Evolutionary conservation across 2,888 invertebrate species (phyloP), one percentile per base, ranked within the genome.

Genomic region (Eumacrocentrus americanus): DNA sequence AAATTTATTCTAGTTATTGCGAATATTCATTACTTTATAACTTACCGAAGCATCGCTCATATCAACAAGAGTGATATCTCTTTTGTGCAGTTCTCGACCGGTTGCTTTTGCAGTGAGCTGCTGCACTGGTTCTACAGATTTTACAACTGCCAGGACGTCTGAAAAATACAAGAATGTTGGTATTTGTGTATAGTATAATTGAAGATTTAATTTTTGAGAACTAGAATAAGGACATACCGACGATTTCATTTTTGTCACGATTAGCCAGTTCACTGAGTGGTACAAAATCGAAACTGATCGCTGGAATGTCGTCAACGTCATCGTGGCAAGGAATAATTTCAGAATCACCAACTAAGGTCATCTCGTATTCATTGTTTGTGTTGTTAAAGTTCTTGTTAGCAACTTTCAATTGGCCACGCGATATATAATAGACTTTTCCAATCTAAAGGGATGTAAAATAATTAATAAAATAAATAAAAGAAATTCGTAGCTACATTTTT

Each of bases 361-460:
- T 91, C 81, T 99, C 99, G 74, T 98, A 99, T 77, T 98, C 98
- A 77, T 98, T 95, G 67, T 92, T 92, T 4, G 96, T 80, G 35
- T 84, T 86, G 29, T 87, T 86, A 80, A 86, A 99, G 75, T 92
- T 90, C 76, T 95, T 97, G 81, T 99, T 98, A 0, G 98, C 98
- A 1, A 92, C 87, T 79, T 98, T 98, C n/a, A 98, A 81, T 46
- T 85, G 84, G 65, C 92, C 93, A 63, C 90, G 89, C 46, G 91
- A 91, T 63, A 99, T 88, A 77, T 88, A 95, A 79, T 95, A 99
- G 0, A 97, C 88, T 81, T 91, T 90, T 70, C 91, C 90, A 1
- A 87, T 84, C 90, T 91, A 73, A 18, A 77, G 74, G 56, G 61
- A n/a, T 18, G 11, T 18, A 11, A 11, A 16, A 16, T 52, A 14